Evolutionary conservation across 2,113 vertebrate genomes (phyloP).

Genomic region (Microcebus tavaratra): DNA sequence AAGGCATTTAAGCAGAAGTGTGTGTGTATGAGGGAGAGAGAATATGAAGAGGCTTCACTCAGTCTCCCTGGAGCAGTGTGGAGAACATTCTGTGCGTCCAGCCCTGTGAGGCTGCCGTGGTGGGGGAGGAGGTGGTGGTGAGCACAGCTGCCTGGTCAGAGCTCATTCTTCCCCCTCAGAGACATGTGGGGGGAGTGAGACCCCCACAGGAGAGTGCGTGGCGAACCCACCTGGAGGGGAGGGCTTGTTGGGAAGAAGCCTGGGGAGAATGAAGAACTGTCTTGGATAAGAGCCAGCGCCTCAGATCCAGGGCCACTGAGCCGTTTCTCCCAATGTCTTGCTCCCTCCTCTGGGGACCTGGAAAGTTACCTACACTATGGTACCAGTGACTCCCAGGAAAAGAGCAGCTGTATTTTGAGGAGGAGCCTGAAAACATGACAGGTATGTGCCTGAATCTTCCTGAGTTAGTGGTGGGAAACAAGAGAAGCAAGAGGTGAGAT

Average conservation of each 20-base stretch:
- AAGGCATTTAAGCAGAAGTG: not conserved
- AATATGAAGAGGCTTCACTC: not conserved
- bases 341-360: not conserved
- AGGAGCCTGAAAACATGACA: not conserved
- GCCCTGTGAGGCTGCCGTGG: accelerated
- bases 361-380: not conserved
- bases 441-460: not conserved
- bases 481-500: accelerated
- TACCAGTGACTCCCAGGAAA: not conserved
- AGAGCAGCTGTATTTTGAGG: not conserved
- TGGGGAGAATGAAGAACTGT: not conserved
- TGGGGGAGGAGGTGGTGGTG: not conserved
- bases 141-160: not conserved
- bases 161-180: not conserved
- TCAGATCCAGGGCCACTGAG: not conserved
- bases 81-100: not conserved
- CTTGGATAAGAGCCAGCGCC: accelerated
- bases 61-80: not conserved
- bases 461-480: not conserved
- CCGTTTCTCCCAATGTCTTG: not conserved
- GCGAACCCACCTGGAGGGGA: accelerated
- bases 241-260: not conserved
- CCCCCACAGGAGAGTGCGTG: accelerated
- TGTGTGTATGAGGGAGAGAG: not conserved
- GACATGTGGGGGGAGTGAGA: not conserved